These are phyloP conservation scores for Acromyrmex heyeri DNA, from an alignment of 1,140 invertebrate genomes.

Conservation along the genomic window DNA sequence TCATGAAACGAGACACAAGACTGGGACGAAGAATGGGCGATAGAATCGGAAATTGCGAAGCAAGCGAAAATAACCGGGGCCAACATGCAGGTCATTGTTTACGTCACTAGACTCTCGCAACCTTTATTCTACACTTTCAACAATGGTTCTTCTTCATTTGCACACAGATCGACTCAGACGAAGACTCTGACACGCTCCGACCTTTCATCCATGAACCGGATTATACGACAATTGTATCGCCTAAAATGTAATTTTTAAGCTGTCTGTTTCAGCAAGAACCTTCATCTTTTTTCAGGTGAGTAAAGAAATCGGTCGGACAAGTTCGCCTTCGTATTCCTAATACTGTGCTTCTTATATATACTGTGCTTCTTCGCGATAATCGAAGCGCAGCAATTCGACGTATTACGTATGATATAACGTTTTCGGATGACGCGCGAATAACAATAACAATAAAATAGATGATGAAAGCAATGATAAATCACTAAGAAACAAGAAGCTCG, in stretches of 20 bases:
- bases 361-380: background rate
- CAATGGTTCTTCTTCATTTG: slow-evolving; percentile 50
- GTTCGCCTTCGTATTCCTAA: background rate
- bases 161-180: slow-evolving; percentile 41
- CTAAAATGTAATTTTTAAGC: slow-evolving; percentile 41
- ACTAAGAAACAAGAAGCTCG: background rate
- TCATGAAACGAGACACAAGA: slow-evolving; percentile 34
- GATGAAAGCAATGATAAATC: background rate
- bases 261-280: background rate
- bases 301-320: background rate
- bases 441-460: background rate
- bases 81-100: slow-evolving; percentile 69
- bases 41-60: slow-evolving; percentile 52
- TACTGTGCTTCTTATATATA: background rate
- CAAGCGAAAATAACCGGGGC: slow-evolving; percentile 63
- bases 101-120: slow-evolving; percentile 59
- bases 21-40: slow-evolving; percentile 21
- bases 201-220: background rate
- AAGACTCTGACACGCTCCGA: slow-evolving; percentile 1
- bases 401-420: background rate
- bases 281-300: background rate
- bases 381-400: no score
- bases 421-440: background rate
- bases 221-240: background rate
- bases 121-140: slow-evolving; percentile 52